Base-by-base conservation (phyloP, 2,888 invertebrate genomes). In the Empis livida region DNA sequence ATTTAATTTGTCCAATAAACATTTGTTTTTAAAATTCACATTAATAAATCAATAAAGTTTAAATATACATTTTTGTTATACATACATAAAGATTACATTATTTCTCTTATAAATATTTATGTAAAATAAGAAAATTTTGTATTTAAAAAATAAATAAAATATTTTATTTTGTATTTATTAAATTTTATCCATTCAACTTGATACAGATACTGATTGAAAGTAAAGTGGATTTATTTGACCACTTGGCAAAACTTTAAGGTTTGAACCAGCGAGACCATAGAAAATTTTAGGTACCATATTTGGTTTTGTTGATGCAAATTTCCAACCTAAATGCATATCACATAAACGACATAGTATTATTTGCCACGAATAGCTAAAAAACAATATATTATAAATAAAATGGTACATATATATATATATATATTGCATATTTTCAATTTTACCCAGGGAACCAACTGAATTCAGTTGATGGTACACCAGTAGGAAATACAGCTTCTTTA, bases 361-460 rank as follows among this genome's bases (percentile, higher is more conserved):
- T 30, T 80, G 83, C 90, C 90, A 90, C 6, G 82, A 79, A 61
- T 88, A 90, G 23, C 86, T 84, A 64, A 49, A 45, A n/a, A n/a
- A 45, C 49, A 43, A 3, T 39, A 38, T 14, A 30, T 14, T 27
- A 27, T 8, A 15, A 35, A 2, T 44, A 27, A 17, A 20, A 14
- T 32, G 5, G 13, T 6, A 42, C 17, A 32, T 17, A 42, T 30
- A 8, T 27, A 37, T 4, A 32, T 14, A 11, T 17, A 10, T 20
- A 43, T 14, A 10, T 37, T 20, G 20, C 5, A 20, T 11, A 10
- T 13, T 44, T 13, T 42, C 1, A 10, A 27, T 14, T 52, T 54
- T 53, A 61, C 61, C 86, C 88, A 8, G 89, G 88, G 65, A 90
- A 90, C 90, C 90, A 90, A 53, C 81, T 83, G 60, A 80, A 83